Evolutionary conservation across 2,888 invertebrate species (phyloP), one percentile per base, ranked within the genome.

Genomic region (Coecobrya sp.): DNA sequence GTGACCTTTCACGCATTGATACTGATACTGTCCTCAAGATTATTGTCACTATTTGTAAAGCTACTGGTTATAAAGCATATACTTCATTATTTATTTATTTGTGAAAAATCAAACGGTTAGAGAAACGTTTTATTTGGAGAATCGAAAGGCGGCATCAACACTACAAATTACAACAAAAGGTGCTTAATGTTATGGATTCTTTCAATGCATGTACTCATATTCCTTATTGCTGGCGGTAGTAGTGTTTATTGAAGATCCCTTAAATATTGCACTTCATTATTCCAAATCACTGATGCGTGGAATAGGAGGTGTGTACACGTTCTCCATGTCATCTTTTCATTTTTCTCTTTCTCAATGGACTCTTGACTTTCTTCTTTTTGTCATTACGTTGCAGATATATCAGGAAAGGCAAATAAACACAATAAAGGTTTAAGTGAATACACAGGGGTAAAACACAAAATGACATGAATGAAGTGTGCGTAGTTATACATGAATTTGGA

Each of bases 291-390:
- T 86, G 52, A 81, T 86, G 85, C 91, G 27, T 86, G 79, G 86
- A 91, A 86, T 65, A 76, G 79, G 91, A 91, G 91, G 91, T 79
- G 91, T 68, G 81, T 81, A 81, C 81, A 81, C 81, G 81, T 81
- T 81, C 81, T 81, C 55, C 55, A 8, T 89, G 68, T 81, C 81
- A 81, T 81, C 30, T 59, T 30, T 59, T 81, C 59, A 59, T 36
- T 79, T 27, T 7, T 3, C n/a, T 27, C 1, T 52, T 79, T 13
- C 49, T 90, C 90, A 90, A 90, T 90, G 90, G 85, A 85, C 84
- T 76, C 42, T 36, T 76, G 85, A 76, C 49, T 79, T 76, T 81
- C 59, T 59, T 81, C 7, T 81, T 10, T 30, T 27, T 55, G 16
- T 25, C 16, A 49, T 81, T 81, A 81, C 0, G n/a, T 27, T 81